Base-by-base conservation (phyloP, 2,888 invertebrate species). In the Empis livida region DNA sequence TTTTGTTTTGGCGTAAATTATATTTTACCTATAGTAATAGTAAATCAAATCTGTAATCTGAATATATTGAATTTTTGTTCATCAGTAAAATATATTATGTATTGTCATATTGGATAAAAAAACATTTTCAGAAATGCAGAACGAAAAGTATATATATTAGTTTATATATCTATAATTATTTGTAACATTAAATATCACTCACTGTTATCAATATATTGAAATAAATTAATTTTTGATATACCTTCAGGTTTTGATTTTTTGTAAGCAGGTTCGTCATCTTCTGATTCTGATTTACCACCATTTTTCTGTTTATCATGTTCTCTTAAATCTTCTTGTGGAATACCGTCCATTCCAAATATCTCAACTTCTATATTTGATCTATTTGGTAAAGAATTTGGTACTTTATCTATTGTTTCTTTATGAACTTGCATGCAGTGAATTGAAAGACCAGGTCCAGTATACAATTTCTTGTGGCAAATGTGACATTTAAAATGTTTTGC, bases 361-460 rank as follows among this genome's bases (percentile, higher is more conserved):
- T 99, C 99, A 70, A 99, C 91, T 74, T 97, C 96, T 67, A 95
- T 94, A 74, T 95, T 95, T 64, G 93, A 93, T 67, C 97, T 81
- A 73, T 93, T 93, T 60, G 96, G 95, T 65, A 97, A 73, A 53
- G 97, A 93, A 75, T 96, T 97, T 57, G 99, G 99, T 66, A 99
- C 96, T 78, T 97, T 96, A 72, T 99, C 97, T 68, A 99, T 93
- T 49, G 95, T 93, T 73, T 99, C 99, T 74, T 99, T 99, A 72
- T 99, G 99, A 51, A 99, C 97, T 83, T 99, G 97, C 95, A 97
- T 95, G 73, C 97, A 99, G 72, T 99, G 97, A 73, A 99, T 99
- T 59, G 96, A 94, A 58, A 99, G 74, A 40, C 97, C 99, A 52
- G 97, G 97, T 6, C 68, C 68, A 46, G 97, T 97, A 70, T 96